phyloP scores from a whole-genome alignment of 2,113 vertebrate genomes.

The Ciconia maguari region DNA sequence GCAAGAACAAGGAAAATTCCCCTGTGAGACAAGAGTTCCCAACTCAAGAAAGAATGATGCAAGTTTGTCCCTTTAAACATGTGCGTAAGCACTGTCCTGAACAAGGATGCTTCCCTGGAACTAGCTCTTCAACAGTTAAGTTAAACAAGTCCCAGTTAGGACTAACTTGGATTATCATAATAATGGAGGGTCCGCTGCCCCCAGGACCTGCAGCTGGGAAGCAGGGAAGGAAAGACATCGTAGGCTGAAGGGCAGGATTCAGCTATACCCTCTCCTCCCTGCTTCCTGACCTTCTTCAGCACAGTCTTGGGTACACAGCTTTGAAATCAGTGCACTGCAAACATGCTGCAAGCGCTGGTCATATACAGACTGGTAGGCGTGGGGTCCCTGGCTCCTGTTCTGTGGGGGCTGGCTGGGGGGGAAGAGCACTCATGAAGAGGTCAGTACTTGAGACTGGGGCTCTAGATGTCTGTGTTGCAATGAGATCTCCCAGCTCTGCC shows the following conservation, averaged over 20 bases:
- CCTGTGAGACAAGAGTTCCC: conserved; percentile 38
- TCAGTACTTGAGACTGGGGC: background rate
- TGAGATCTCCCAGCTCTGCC: background rate
- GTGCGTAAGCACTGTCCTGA: background rate
- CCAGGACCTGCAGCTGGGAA: background rate
- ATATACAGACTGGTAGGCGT: background rate
- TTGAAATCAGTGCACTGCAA: background rate
- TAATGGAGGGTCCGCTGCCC: background rate
- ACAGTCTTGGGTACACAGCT: background rate
- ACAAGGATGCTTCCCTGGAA: background rate
- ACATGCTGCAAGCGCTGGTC: background rate
- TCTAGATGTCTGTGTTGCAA: background rate
- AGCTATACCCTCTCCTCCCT: background rate
- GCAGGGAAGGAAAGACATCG: background rate
- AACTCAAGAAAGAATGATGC: conserved; percentile 41
- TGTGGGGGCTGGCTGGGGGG: background rate
- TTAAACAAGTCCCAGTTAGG: background rate
- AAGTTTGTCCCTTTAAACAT: conserved; percentile 22
- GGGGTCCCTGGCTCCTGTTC: background rate
- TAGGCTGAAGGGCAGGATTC: background rate
- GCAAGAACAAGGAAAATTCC: conserved; percentile 40
- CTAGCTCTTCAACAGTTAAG: background rate
- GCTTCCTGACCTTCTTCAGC: background rate
- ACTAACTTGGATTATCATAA: background rate
- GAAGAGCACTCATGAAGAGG: background rate